A percentile compares a stretch with the other conserved stretches of the same genome.
Evolutionary conservation across 2,113 vertebrate species (phyloP).

Genomic region (Colaptes auratus): DNA sequence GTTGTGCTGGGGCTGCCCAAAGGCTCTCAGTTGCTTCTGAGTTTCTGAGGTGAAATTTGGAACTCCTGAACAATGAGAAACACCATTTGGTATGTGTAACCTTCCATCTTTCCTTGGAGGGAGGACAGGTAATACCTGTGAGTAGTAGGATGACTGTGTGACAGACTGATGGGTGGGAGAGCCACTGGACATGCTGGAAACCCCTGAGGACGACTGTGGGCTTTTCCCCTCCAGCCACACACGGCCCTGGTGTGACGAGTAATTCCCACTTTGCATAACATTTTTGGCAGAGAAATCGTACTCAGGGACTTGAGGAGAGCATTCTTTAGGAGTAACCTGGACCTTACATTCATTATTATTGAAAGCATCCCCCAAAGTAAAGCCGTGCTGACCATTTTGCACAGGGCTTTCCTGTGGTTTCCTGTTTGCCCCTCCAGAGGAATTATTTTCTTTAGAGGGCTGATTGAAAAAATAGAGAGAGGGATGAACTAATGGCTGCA

Average conservation of each 20-base stretch:
- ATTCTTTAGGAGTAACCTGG: neutral
- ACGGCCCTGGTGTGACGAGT: neutral
- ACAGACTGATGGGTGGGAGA: conserved; percentile 20
- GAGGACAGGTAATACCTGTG: neutral
- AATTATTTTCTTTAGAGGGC: conserved; percentile 27
- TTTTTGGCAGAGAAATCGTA: conserved; percentile 8
- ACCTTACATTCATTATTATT: neutral
- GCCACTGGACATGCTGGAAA: neutral
- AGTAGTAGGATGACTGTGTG: neutral
- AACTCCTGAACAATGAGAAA: neutral
- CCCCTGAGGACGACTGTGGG: conserved; percentile 9
- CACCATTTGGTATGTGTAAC: neutral
- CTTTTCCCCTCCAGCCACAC: conserved; percentile 42
- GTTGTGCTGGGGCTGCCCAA: neutral
- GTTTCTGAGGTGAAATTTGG: neutral
- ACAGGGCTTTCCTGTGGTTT: neutral
- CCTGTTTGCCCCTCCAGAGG: neutral
- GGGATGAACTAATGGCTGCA: neutral
- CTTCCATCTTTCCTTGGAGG: conserved; percentile 22
- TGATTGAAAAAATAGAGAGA: conserved; percentile 23
- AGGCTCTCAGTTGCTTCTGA: neutral
- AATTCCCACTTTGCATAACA: neutral
- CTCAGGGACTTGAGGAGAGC: neutral
- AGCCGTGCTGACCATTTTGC: conserved; percentile 8
- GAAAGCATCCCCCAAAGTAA: neutral